Percentiles rank a stretch among this genome's conserved stretches.
Conservation (phyloP, 2,888 invertebrate genomes). For the Ophion obscuratus region DNA sequence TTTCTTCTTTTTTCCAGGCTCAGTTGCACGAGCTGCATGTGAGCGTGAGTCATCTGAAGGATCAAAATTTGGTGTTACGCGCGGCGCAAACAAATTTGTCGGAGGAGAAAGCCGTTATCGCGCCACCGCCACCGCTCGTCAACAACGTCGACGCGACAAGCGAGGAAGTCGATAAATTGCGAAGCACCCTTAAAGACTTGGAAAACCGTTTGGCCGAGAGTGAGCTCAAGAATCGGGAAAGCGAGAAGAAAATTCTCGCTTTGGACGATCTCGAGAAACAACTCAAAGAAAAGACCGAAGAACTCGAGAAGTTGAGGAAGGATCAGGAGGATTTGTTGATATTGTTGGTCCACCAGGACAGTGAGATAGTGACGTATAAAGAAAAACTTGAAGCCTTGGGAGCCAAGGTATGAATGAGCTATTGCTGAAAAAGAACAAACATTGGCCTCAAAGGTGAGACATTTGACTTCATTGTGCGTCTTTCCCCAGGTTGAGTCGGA, state of each 20-base stretch:
- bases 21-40: slow-evolving; percentile 88
- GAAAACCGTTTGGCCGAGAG: slow-evolving; percentile 75
- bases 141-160: slow-evolving; percentile 69
- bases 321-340: slow-evolving; percentile 98
- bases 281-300: slow-evolving; percentile 82
- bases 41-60: slow-evolving; percentile 91
- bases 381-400: slow-evolving; percentile 86
- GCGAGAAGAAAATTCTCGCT: slow-evolving; percentile 80
- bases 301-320: slow-evolving; percentile 89
- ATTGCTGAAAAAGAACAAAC: slow-evolving; percentile 4
- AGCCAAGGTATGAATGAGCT: slow-evolving; percentile 78
- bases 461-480: slow-evolving; percentile 11
- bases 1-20: slow-evolving; percentile 32
- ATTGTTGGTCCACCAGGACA: slow-evolving; percentile 94
- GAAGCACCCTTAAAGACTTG: slow-evolving; percentile 74
- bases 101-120: slow-evolving; percentile 65
- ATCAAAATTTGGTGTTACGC: slow-evolving; percentile 94
- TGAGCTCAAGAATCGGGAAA: slow-evolving; percentile 75
- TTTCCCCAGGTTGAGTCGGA: slow-evolving; percentile 78
- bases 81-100: slow-evolving; percentile 84
- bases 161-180: slow-evolving; percentile 75
- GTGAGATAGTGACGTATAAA: slow-evolving; percentile 89
- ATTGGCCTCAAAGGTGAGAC: neutral
- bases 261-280: slow-evolving; percentile 77
- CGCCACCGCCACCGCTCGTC: slow-evolving; percentile 3